Evolutionary conservation across 35 echinoderm and acorn worm species (phyloP).

Genomic region (Diadema setosum): DNA sequence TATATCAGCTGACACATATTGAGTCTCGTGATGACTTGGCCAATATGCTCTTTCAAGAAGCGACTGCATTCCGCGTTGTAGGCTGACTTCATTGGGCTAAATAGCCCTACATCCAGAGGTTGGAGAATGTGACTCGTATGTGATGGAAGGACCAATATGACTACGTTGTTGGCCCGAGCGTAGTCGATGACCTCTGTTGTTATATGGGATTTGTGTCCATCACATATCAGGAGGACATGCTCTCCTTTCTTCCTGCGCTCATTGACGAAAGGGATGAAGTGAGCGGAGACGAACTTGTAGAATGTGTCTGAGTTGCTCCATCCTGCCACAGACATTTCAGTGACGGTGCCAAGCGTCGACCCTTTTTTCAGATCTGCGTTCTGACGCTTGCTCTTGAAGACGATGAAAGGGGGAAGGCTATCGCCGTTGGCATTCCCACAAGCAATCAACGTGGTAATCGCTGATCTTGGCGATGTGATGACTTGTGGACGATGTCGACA

Average conservation of each 20-base stretch:
- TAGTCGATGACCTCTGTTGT: slow-evolving; percentile 10
- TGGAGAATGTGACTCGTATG: slow-evolving; percentile 28
- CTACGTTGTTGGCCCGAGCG: no score
- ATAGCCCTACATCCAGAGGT: background rate
- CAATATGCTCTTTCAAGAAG: background rate
- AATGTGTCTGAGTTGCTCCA: slow-evolving; percentile 42
- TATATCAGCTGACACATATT: background rate
- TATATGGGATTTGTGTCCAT: slow-evolving; percentile 52
- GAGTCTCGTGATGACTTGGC: background rate
- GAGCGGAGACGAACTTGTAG: slow-evolving; percentile 1
- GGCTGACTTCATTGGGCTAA: background rate
- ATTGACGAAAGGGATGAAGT: slow-evolving; percentile 19
- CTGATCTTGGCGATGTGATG: slow-evolving; percentile 10
- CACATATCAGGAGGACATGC: slow-evolving; percentile 42
- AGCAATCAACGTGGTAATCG: slow-evolving; percentile 37
- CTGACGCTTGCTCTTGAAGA: slow-evolving; percentile 26
- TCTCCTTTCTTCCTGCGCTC: background rate
- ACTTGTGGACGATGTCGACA: background rate
- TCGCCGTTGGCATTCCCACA: slow-evolving; percentile 35
- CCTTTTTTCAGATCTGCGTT: background rate
- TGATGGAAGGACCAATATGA: no score
- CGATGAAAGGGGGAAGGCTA: slow-evolving; percentile 44
- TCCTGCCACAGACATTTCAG: slow-evolving; percentile 4
- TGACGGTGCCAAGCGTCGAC: background rate
- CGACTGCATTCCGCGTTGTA: background rate